Percentiles rank a stretch among this genome's conserved stretches.
These are phyloP conservation scores for Micromys minutus DNA, from an alignment of 2,113 vertebrate genomes.

Conservation along the genomic window DNA sequence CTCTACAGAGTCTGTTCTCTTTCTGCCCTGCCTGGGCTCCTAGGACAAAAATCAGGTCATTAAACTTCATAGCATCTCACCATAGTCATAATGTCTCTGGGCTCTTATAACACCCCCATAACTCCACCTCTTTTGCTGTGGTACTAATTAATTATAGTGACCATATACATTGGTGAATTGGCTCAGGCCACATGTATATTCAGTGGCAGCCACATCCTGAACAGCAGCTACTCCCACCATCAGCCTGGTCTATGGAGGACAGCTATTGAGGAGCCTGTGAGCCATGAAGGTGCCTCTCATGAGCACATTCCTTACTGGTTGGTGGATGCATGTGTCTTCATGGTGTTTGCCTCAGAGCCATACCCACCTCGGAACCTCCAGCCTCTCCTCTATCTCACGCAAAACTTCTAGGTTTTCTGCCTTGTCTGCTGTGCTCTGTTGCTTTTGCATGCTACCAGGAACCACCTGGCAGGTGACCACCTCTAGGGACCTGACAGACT, in stretches of 20 bases:
- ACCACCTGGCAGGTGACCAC: neutral
- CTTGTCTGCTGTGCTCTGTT: too few species aligned
- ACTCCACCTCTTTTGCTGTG: neutral
- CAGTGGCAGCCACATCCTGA: neutral
- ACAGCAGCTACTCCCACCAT: neutral
- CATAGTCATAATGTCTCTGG: accelerated
- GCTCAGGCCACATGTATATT: neutral
- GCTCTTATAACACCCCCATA: accelerated
- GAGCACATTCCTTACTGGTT: neutral
- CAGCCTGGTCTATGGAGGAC: neutral
- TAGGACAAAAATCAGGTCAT: neutral
- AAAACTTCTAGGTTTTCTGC: too few species aligned
- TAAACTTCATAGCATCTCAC: too few species aligned
- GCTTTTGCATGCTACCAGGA: too few species aligned
- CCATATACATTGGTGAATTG: too few species aligned
- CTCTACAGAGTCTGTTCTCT: neutral
- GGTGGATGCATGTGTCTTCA: neutral
- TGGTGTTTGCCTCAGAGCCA: neutral
- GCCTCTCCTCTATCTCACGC: too few species aligned
- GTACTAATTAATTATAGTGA: too few species aligned
- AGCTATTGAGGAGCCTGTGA: neutral
- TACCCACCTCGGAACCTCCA: neutral
- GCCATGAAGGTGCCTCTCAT: neutral
- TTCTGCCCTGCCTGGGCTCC: neutral
- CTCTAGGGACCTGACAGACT: neutral